Evolutionary conservation across 2,888 invertebrate species (phyloP).

Genomic region (Lasioglossum pauxillum): DNA sequence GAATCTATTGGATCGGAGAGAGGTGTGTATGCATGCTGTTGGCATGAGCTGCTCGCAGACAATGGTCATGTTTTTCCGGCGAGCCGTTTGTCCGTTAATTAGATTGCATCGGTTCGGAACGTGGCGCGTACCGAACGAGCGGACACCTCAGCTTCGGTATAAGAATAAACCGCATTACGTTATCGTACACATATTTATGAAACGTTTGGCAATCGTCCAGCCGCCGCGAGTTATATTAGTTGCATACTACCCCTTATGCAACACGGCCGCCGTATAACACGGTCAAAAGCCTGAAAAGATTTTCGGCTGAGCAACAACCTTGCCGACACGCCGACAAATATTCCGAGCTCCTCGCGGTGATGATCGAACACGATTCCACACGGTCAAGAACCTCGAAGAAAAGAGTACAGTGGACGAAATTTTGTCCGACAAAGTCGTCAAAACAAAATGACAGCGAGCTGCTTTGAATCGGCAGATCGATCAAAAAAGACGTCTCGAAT

Average conservation of each 20-base stretch:
- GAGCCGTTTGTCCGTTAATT: slow-evolving; percentile 34
- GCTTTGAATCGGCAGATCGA: neutral
- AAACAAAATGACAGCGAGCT: too few relatives aligned
- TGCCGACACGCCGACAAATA: neutral
- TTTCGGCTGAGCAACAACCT: slow-evolving; percentile 27
- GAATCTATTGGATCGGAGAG: neutral
- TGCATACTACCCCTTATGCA: slow-evolving; percentile 57
- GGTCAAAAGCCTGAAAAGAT: slow-evolving; percentile 57
- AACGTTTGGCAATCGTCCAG: slow-evolving; percentile 67
- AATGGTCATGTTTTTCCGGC: slow-evolving; percentile 20
- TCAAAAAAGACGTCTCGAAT: neutral
- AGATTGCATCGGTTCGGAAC: slow-evolving; percentile 41
- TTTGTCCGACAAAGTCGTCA: neutral
- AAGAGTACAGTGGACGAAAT: neutral
- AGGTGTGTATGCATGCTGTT: neutral
- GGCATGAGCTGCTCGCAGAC: neutral
- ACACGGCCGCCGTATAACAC: slow-evolving; percentile 43
- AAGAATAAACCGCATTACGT: slow-evolving; percentile 71
- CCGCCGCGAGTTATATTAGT: slow-evolving; percentile 64
- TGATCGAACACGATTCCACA: slow-evolving; percentile 8
- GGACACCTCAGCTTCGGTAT: slow-evolving; percentile 54
- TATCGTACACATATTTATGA: slow-evolving; percentile 71
- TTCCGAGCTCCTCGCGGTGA: neutral
- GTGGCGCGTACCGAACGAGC: slow-evolving; percentile 29
- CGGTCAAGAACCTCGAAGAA: slow-evolving; percentile 35